phyloP scores from a whole-genome alignment of 2,113 vertebrate genomes.

The Egretta garzetta region DNA sequence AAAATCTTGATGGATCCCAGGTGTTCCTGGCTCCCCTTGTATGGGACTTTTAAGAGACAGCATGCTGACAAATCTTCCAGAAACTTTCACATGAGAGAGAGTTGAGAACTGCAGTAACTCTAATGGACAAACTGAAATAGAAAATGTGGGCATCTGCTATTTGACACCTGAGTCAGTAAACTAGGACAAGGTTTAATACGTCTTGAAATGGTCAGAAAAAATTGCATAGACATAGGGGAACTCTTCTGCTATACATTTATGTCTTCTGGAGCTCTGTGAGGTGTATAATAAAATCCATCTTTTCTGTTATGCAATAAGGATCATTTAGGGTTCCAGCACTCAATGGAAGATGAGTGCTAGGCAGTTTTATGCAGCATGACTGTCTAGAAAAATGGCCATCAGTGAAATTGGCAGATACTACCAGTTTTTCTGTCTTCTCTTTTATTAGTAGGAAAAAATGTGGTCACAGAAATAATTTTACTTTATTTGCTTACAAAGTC shows the following conservation, averaged over 20 bases:
- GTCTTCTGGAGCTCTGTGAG: neutral
- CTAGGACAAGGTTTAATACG: neutral
- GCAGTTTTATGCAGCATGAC: neutral
- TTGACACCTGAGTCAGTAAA: neutral
- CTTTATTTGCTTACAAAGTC: neutral
- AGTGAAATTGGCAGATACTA: neutral
- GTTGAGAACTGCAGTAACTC: neutral
- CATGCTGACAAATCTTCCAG: neutral
- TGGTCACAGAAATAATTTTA: neutral
- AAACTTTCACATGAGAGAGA: neutral
- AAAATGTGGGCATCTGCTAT: neutral
- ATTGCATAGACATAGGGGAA: neutral
- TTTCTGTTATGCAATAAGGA: neutral
- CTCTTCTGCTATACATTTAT: neutral
- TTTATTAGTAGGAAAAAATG: neutral
- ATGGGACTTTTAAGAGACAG: neutral
- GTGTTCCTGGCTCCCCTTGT: neutral
- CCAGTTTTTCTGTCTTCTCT: neutral
- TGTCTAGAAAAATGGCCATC: neutral
- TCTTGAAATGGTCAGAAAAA: neutral
- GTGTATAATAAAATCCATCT: neutral
- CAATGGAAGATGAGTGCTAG: neutral
- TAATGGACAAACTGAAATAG: neutral
- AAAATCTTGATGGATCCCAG: neutral
- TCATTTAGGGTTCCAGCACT: neutral